These are phyloP conservation scores for Blennius ocellaris DNA, from an alignment of 2,113 vertebrate species.

Conservation along the genomic window DNA sequence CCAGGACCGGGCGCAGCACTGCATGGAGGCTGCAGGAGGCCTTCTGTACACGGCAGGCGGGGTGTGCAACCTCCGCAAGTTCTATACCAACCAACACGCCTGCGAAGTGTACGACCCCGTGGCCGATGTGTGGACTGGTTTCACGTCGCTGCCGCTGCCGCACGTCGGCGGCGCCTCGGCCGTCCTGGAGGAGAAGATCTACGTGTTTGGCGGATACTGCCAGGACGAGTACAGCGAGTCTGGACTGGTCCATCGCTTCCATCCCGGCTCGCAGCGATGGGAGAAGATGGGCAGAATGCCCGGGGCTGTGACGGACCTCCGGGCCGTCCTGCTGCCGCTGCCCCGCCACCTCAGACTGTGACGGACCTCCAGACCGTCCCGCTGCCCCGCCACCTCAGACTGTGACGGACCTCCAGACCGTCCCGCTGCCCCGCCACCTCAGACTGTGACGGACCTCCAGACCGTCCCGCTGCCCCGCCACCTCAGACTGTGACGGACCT, in stretches of 20 bases:
- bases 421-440: constrained; percentile 62
- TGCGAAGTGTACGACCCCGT: constrained; percentile 79
- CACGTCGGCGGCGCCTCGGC: constrained; percentile 80
- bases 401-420: constrained; percentile 78
- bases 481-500: constrained; percentile 78
- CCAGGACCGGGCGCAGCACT: constrained; percentile 79
- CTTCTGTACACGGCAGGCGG: constrained; percentile 78
- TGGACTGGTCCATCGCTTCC: constrained; percentile 77
- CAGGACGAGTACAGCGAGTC: constrained; percentile 82
- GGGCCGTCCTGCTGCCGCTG: constrained; percentile 75
- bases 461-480: constrained; percentile 72
- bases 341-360: constrained; percentile 62
- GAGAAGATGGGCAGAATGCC: constrained; percentile 78
- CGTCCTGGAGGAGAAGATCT: constrained; percentile 80
- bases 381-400: constrained; percentile 70
- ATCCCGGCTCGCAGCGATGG: constrained; percentile 72
- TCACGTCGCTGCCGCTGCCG: constrained; percentile 64
- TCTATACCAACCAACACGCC: constrained; percentile 76
- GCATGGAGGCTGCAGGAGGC: constrained; percentile 78
- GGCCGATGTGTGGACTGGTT: constrained; percentile 68
- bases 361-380: no score
- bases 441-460: constrained; percentile 78
- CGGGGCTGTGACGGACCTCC: constrained; percentile 77
- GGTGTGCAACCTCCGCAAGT: constrained; percentile 74
- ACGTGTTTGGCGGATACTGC: constrained; percentile 81